Base-by-base conservation (phyloP, 1,140 invertebrate genomes). In the Polypedilum pembai region DNA sequence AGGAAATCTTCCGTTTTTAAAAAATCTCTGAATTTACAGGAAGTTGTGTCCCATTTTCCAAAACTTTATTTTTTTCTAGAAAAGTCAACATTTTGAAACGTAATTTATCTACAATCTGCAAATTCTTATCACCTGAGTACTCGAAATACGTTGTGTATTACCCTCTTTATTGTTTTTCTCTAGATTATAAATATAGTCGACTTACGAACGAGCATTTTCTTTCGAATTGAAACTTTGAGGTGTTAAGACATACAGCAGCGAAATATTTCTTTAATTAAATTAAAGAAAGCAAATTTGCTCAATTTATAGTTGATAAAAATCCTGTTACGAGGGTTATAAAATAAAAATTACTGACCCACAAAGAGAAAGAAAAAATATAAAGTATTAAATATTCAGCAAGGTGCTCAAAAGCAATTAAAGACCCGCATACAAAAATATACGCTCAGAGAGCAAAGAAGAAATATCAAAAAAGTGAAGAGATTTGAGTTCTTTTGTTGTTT, bases 201-300 rank as follows among this genome's bases (percentile, higher is more conserved):
- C n/a, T 12, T 56, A 56, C 12, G 45, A 15, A 12, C 10, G 12
- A 56, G n/a, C 45, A 56, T 1, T 56, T 56, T 56, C 45, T 56
- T 56, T 56, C n/a, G 45, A 56, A 56, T n/a, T 56, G 45, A 56
- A 12, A 56, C 45, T 56, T n/a, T n/a, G n/a, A 56, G 45, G 45
- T 56, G 45, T n/a, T n/a, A 56, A 56, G n/a, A 56, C 3, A 56
- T 12, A n/a, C n/a, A 56, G 45, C 3, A 15, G 10, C 8, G 45
- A 56, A 15, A 56, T 15, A 56, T n/a, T n/a, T 4, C 3, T 15
- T n/a, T 56, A 56, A 45, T 45, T 45, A 45, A 56, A 56, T n/a
- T 56, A n/a, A 56, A 12, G n/a, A 56, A 56, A 56, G 45, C 10
- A 12, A 12, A 56, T 45, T 45, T 33, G 24, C 24, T 5, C 12